phyloP scores from a whole-genome alignment of 2,113 vertebrate genomes.

The Lichenostomus cassidix region DNA sequence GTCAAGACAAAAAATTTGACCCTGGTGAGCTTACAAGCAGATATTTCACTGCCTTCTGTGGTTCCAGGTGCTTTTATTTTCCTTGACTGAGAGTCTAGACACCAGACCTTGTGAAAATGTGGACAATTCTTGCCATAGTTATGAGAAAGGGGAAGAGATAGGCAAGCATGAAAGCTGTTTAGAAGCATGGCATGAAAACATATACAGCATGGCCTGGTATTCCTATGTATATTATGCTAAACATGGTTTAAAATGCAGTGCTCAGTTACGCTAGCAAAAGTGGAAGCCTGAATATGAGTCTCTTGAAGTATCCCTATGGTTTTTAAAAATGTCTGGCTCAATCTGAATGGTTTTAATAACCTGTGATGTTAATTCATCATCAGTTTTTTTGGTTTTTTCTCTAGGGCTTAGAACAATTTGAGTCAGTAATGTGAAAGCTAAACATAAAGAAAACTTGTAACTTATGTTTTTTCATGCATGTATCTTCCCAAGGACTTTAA shows the following conservation, averaged over 20 bases:
- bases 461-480: background rate
- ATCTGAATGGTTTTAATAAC: background rate
- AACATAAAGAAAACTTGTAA: background rate
- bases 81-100: background rate
- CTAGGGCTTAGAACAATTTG: background rate
- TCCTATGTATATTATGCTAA: background rate
- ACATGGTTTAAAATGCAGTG: background rate
- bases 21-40: background rate
- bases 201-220: background rate
- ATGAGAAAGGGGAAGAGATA: background rate
- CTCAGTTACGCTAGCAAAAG: background rate
- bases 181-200: background rate
- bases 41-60: background rate
- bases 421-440: background rate
- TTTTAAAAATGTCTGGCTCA: background rate
- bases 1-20: background rate
- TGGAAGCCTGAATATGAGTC: background rate
- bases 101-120: background rate
- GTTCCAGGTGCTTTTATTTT: background rate
- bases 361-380: background rate
- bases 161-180: background rate
- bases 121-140: background rate
- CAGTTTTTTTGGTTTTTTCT: background rate
- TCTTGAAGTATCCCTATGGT: background rate
- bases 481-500: background rate